phyloP scores from a whole-genome alignment of 2,797 vertebrate species.

The Morus bassanus region DNA sequence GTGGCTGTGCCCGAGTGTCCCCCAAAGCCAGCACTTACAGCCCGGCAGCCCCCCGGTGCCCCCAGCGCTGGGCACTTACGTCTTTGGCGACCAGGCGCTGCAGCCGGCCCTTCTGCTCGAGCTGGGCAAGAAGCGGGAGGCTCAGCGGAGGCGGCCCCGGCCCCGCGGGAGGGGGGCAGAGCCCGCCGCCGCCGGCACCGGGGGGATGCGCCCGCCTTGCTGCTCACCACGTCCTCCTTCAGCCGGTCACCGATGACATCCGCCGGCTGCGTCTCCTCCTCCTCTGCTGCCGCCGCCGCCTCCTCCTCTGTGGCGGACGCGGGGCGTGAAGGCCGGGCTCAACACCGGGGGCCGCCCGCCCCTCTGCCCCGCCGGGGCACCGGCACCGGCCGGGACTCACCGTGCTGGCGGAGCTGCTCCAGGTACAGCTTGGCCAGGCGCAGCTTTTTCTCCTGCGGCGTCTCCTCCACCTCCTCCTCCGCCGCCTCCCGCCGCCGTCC shows the following conservation, averaged over 20 bases:
- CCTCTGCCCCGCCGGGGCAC: neutral
- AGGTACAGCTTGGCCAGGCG: conserved; percentile 50
- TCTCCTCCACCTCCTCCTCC: conserved; percentile 50
- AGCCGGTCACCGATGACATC: conserved; percentile 87
- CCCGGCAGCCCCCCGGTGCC: fast-evolving
- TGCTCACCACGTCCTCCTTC: conserved; percentile 91
- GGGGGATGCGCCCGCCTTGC: neutral
- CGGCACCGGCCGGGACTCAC: neutral
- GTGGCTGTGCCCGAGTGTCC: fast-evolving
- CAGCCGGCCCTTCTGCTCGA: conserved; percentile 92
- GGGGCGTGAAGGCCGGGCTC: neutral
- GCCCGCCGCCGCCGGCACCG: neutral
- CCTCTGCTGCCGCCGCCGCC: conserved; percentile 85
- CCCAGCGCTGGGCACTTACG: conserved; percentile 73
- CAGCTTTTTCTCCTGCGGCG: conserved; percentile 55
- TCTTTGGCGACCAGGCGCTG: conserved; percentile 89
- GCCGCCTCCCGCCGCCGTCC: neutral
- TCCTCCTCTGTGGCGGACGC: conserved; percentile 83
- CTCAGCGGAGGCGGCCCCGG: neutral
- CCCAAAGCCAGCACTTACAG: fast-evolving
- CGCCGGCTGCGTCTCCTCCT: conserved; percentile 79
- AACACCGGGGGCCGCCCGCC: neutral
- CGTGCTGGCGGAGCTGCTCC: conserved; percentile 33
- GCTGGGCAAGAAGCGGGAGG: conserved; percentile 68
- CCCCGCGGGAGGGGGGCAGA: neutral